Percentiles rank a stretch among this genome's conserved stretches.
Conservation (phyloP, 2,113 vertebrate species). For the Vidua chalybeata region DNA sequence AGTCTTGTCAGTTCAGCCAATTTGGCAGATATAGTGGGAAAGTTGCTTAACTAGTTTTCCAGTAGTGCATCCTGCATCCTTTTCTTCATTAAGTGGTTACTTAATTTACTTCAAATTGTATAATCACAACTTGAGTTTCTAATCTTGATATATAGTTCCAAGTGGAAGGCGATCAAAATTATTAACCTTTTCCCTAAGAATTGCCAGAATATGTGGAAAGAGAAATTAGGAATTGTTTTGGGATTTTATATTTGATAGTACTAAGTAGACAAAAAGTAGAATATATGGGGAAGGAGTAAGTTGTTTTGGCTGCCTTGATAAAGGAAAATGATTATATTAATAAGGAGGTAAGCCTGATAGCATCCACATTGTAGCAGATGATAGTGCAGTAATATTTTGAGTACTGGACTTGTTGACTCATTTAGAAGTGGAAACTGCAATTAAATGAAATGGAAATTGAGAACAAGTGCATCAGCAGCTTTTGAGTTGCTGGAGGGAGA, state of each 20-base stretch:
- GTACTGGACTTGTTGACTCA: neutral
- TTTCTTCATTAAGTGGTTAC: neutral
- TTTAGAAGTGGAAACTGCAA: neutral
- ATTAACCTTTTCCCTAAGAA: neutral
- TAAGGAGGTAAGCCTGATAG: neutral
- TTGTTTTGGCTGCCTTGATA: neutral
- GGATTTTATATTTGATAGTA: neutral
- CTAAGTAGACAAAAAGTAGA: neutral
- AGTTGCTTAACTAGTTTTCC: conserved; percentile 28
- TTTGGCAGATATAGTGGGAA: conserved; percentile 55
- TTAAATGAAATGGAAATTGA: neutral
- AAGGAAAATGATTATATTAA: neutral
- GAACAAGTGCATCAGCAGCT: neutral
- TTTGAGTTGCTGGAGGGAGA: neutral
- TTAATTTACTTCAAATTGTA: neutral
- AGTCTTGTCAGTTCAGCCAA: conserved; percentile 17
- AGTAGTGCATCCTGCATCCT: neutral
- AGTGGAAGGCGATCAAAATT: neutral
- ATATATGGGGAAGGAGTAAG: neutral
- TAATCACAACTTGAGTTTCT: neutral
- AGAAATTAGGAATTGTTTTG: neutral
- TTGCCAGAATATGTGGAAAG: neutral
- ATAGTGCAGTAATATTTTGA: neutral
- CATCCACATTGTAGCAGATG: neutral
- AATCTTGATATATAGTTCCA: neutral